These are phyloP conservation scores for Drosophila hydei DNA, from an alignment of 1,140 invertebrate genomes.

Conservation along the genomic window DNA sequence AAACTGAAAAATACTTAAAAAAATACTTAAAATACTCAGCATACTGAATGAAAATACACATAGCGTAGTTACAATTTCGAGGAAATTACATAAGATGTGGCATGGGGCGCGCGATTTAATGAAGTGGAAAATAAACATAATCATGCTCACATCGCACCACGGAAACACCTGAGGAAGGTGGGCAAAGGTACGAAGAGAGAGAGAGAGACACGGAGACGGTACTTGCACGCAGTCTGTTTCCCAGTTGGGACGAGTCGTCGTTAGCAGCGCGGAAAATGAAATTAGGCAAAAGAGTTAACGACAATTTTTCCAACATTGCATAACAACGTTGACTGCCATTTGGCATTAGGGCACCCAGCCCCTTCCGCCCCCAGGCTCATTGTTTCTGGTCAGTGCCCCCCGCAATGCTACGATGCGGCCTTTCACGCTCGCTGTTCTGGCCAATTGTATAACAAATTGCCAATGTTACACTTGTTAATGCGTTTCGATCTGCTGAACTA, in stretches of 20 bases:
- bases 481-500: conserved; percentile 66
- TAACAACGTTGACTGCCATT: conserved; percentile 32
- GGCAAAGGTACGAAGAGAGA: background rate
- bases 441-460: conserved; percentile 72
- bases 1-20: conserved; percentile 32
- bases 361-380: background rate
- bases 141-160: conserved; percentile 34
- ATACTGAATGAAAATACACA: conserved; percentile 19
- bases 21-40: conserved; percentile 35
- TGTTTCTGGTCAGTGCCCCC: conserved; percentile 52
- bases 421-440: conserved; percentile 57
- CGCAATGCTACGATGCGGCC: conserved; percentile 8
- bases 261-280: conserved; percentile 67
- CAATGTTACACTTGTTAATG: conserved; percentile 77
- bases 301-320: conserved; percentile 68
- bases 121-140: conserved; percentile 79
- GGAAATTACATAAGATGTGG: conserved; percentile 75
- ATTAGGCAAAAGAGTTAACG: conserved; percentile 57
- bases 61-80: conserved; percentile 67
- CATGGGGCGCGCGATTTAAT: conserved; percentile 61
- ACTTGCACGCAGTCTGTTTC: background rate
- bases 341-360: conserved; percentile 15
- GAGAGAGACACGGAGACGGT: too few species aligned
- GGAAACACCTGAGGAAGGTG: background rate
- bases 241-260: conserved; percentile 6